Base-by-base conservation (phyloP, 2,888 invertebrate genomes). In the Suillia variegata region DNA sequence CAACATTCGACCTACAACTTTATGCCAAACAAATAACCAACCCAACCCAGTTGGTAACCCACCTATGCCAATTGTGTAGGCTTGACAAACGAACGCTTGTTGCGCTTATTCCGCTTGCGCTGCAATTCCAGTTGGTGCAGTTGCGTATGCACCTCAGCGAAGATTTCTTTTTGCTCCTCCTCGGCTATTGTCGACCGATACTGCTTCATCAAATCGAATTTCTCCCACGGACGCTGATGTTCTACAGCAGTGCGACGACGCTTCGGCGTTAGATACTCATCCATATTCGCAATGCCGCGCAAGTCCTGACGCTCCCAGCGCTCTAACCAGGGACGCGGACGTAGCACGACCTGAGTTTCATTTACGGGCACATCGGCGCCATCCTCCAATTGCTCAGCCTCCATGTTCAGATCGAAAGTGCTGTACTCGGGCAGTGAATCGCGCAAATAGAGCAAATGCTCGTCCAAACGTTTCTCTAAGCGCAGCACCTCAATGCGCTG, bases 361-460 rank as follows among this genome's bases (percentile, higher is more conserved):
- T 96, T 97, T 0, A 96, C 73, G 2, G 94, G 94, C 0, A 96
- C 88, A 2, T 88, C 84, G 4, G 86, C 83, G 18, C 92, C 94
- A 76, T 94, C 92, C 1, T 91, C 88, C 42, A 91, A 81, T 58
- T 88, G 83, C 78, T 94, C 94, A 1, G 89, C 85, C 71, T 96
- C 93, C 94, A 98, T 94, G 75, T 98, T 92, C 58, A 92, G 85
- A 66, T 96, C 91, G 77, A 99, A 91, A 2, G 96, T 97, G 78
- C 94, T 94, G 80, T 92, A 96, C 80, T 98, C 93, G 0, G 90
- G 91, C 42, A 93, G 85, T 1, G 96, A 93, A 85, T 98, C 97
- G 70, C 93, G 84, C 52, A 99, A 85, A 79, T 98, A 99, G 15
- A 88, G 85, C 51, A 99, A 83, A 71, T 93, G 88, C 22, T 92